Evolutionary conservation across 1,140 invertebrate species (phyloP).

Genomic region (Trichogramma pretiosum): DNA sequence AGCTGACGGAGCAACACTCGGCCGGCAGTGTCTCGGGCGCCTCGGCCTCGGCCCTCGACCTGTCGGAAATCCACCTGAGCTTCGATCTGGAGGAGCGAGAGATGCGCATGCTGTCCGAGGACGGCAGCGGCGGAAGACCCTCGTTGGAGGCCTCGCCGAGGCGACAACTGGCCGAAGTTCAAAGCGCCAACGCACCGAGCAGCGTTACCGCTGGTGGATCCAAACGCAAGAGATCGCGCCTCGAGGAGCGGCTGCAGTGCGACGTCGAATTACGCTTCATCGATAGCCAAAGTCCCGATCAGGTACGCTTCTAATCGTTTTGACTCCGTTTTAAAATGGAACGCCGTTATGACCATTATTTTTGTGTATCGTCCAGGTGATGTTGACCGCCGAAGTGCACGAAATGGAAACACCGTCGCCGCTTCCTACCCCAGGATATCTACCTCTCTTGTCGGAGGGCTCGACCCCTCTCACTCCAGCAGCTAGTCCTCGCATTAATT

Average conservation of each 20-base stretch:
- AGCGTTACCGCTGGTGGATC: constrained; percentile 39
- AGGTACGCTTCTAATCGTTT: constrained; percentile 26
- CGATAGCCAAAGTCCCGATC: constrained; percentile 50
- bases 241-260: constrained; percentile 46
- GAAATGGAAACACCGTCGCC: constrained; percentile 42
- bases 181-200: constrained; percentile 36
- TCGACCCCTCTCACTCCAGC: constrained; percentile 39
- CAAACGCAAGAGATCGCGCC: constrained; percentile 43
- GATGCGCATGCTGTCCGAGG: constrained; percentile 77
- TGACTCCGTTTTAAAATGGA: background rate
- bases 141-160: constrained; percentile 50
- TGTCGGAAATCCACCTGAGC: constrained; percentile 73
- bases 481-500: constrained; percentile 40
- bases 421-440: constrained; percentile 39
- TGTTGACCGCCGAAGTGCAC: constrained; percentile 42
- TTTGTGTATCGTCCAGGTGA: constrained; percentile 28
- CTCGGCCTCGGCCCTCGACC: constrained; percentile 54
- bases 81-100: constrained; percentile 77
- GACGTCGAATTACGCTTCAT: constrained; percentile 49
- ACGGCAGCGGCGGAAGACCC: constrained; percentile 49
- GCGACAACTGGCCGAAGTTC: constrained; percentile 43
- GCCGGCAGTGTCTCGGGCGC: constrained; percentile 28
- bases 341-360: constrained; percentile 3
- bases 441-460: constrained; percentile 39
- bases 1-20: constrained; percentile 42